Percentiles rank a stretch among this genome's conserved stretches.
These are phyloP conservation scores for Synaphobranchus kaupii DNA, from an alignment of 2,797 vertebrate species.

Conservation along the genomic window DNA sequence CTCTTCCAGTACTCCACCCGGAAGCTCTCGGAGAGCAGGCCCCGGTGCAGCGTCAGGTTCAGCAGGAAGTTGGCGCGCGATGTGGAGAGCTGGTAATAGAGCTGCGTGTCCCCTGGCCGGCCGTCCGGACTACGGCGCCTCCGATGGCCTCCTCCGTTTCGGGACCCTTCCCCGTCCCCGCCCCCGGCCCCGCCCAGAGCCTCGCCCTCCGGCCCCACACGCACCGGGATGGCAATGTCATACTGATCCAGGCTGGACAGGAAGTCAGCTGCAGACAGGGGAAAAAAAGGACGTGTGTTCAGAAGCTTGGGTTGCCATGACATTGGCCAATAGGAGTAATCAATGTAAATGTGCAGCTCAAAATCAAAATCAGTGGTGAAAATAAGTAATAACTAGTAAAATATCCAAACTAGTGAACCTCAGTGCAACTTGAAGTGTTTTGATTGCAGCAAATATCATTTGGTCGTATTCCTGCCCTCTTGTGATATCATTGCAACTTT, in stretches of 20 bases:
- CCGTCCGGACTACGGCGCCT: slow-evolving; percentile 72
- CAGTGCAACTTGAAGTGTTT: too few relatives aligned
- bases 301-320: not conserved
- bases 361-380: not conserved
- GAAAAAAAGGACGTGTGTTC: not conserved
- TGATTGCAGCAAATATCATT: too few relatives aligned
- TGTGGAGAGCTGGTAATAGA: slow-evolving; percentile 93
- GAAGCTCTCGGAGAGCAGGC: slow-evolving; percentile 87
- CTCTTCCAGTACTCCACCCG: slow-evolving; percentile 96
- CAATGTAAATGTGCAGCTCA: not conserved
- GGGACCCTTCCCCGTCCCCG: slow-evolving; percentile 60
- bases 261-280: slow-evolving; percentile 79
- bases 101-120: slow-evolving; percentile 74
- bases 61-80: slow-evolving; percentile 87
- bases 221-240: slow-evolving; percentile 92
- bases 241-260: slow-evolving; percentile 92
- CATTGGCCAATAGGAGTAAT: not conserved
- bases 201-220: slow-evolving; percentile 86
- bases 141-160: slow-evolving; percentile 45
- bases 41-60: slow-evolving; percentile 89
- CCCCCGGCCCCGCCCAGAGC: slow-evolving; percentile 71
- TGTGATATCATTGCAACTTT: too few relatives aligned
- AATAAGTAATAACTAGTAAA: too few relatives aligned
- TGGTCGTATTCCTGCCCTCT: too few relatives aligned
- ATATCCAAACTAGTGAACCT: too few relatives aligned